phyloP scores from a whole-genome alignment of 2,797 vertebrate genomes.

The Nothura maculosa region DNA sequence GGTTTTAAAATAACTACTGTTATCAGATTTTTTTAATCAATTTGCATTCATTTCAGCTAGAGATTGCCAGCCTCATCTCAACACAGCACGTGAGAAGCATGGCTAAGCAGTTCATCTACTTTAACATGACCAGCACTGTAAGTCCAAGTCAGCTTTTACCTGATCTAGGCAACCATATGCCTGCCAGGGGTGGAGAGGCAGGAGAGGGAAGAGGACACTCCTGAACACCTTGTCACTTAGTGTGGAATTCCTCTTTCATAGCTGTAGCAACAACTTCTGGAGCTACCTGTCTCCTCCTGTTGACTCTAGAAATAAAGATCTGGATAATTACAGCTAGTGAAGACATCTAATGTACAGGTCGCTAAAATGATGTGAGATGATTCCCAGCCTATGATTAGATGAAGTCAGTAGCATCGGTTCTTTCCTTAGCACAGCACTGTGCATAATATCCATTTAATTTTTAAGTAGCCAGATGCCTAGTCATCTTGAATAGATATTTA shows the following conservation, averaged over 20 bases:
- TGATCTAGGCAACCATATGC: not conserved
- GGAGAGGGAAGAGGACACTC: not conserved
- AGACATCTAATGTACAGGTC: not conserved
- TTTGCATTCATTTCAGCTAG: conserved; percentile 81
- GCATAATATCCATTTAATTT: not conserved
- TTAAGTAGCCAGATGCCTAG: not conserved
- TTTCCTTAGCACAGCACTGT: not conserved
- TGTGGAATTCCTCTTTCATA: not conserved
- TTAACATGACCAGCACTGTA: conserved; percentile 85
- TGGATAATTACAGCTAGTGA: not conserved
- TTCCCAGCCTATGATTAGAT: not conserved
- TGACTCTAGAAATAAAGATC: not conserved
- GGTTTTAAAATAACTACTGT: not conserved
- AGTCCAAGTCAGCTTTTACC: conserved; percentile 51
- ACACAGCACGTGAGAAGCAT: conserved; percentile 80
- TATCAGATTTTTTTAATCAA: not conserved
- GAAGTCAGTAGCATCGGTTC: not conserved
- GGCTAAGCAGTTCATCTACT: conserved; percentile 89
- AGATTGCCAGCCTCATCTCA: conserved; percentile 84
- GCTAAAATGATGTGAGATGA: not conserved
- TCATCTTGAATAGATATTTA: not conserved
- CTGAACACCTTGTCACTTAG: not conserved
- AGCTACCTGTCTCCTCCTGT: not conserved
- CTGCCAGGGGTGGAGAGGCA: not conserved
- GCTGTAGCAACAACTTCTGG: not conserved